Evolutionary conservation across 2,797 vertebrate genomes (phyloP).

Genomic region (Periparus ater): DNA sequence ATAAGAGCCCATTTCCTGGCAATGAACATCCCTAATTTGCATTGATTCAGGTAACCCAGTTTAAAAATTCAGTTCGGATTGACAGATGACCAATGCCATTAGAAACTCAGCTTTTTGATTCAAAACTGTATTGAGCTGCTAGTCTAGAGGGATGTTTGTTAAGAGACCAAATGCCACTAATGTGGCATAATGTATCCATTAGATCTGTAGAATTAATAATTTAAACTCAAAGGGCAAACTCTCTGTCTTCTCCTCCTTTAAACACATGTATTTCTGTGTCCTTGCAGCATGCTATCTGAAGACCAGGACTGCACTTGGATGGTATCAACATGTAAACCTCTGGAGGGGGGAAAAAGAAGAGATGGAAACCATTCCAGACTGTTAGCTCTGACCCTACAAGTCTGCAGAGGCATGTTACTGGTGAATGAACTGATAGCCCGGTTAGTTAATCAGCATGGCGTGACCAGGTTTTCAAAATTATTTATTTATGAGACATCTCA

Average conservation of each 20-base stretch:
- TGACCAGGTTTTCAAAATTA: constrained; percentile 35
- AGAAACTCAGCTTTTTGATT: constrained; percentile 45
- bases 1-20: constrained; percentile 35
- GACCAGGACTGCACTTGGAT: constrained; percentile 1
- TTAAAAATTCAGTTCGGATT: constrained; percentile 46
- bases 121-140: constrained; percentile 48
- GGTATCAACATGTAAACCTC: constrained; percentile 33
- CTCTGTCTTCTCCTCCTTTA: constrained; percentile 14
- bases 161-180: constrained; percentile 59
- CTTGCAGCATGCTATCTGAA: constrained; percentile 62
- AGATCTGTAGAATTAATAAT: constrained; percentile 66
- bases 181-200: constrained; percentile 66
- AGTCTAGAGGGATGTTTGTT: constrained; percentile 55
- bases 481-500: constrained; percentile 21
- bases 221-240: constrained; percentile 24
- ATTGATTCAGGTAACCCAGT: constrained; percentile 36
- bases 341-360: constrained; percentile 27
- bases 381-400: constrained; percentile 55
- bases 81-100: constrained; percentile 39
- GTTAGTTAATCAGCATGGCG: constrained; percentile 40
- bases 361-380: constrained; percentile 63
- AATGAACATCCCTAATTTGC: constrained; percentile 3
- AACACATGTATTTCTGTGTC: constrained; percentile 46
- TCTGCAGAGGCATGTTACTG: constrained; percentile 74
- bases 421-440: constrained; percentile 51